Evolutionary conservation across 2,797 vertebrate genomes (phyloP).

Genomic region (Ataeniobius toweri): DNA sequence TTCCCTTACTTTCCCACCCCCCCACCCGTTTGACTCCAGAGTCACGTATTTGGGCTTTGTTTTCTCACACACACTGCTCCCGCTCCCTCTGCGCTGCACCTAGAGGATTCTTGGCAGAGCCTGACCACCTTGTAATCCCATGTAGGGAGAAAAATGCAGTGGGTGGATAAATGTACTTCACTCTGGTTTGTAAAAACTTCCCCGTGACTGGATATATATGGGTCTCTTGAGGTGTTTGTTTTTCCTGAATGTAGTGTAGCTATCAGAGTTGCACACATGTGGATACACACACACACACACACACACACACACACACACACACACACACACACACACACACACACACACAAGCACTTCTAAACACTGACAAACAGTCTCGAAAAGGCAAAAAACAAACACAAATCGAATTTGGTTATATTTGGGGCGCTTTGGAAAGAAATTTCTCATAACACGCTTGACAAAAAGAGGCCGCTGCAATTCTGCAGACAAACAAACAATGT

Average conservation of each 20-base stretch:
- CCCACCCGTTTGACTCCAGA: conserved; percentile 83
- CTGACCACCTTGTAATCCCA: conserved; percentile 88
- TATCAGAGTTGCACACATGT: conserved; percentile 75
- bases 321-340: not conserved
- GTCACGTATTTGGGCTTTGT: conserved; percentile 74
- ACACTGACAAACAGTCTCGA: conserved; percentile 68
- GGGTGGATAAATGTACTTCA: conserved; percentile 83
- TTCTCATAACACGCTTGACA: conserved; percentile 62
- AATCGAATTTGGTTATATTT: conserved; percentile 69
- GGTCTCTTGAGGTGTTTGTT: conserved; percentile 86
- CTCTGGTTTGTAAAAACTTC: conserved; percentile 87
- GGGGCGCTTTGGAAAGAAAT: conserved; percentile 50
- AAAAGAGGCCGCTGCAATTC: conserved; percentile 56
- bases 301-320: conserved; percentile 2
- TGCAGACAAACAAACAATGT: conserved; percentile 76
- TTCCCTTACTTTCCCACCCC: conserved; percentile 63
- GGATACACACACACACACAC: conserved; percentile 28
- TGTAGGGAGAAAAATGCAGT: conserved; percentile 74
- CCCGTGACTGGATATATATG: conserved; percentile 84
- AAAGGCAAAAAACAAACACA: conserved; percentile 72
- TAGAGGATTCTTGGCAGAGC: conserved; percentile 93
- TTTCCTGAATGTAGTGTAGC: conserved; percentile 69
- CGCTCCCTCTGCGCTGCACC: conserved; percentile 88
- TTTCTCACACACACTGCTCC: conserved; percentile 60
- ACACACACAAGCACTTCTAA: conserved; percentile 46